Evolutionary conservation across 2,113 vertebrate genomes (phyloP), one percentile per base, ranked within the genome.

Genomic region (Entelurus aequoreus): DNA sequence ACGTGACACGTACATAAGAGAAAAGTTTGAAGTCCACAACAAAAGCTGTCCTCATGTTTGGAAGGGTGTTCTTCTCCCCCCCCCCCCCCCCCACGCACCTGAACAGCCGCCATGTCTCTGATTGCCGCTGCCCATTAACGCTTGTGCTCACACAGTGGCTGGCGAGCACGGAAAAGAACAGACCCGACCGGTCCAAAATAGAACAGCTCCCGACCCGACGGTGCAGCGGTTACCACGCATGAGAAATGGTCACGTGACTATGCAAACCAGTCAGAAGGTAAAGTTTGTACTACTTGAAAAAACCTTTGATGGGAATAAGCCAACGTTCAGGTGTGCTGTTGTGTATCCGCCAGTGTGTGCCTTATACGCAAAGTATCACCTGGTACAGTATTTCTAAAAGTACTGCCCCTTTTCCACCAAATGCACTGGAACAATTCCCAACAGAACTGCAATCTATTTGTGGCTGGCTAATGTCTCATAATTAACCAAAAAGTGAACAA

Each of bases 11-110:
- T 46, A 15, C 67, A 40, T 55, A 85, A 86, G 86, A 84, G 71
- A 64, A 75, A 62, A 50, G 38, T 28, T 78, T 71, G 51, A 49
- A 44, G 60, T 13, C 69, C 69, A 10, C 72, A 54, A 48, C 49
- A 49, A 68, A 59, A 55, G 53, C 52, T 63, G 81, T 73, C 79
- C 72, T 55, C 65, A 64, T 16, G 69, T 68, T 79, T 58, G 68
- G 78, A 67, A 84, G 70, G 73, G 74, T 65, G 82, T 81, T 78
- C 64, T 79, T 76, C 76, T 77, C 72, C 78, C 66, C 81, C 78
- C 65, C 80, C n/a, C n/a, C n/a, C n/a, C n/a, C n/a, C n/a, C n/a
- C n/a, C n/a, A 87, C 78, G 77, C 84, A 78, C 61, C 86, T 88
- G 84, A 85, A 87, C 68, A 64, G 76, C 78, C 62, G 62, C 78